phyloP scores from a whole-genome alignment of 2,797 vertebrate species.

The Microctenopoma lineatum region DNA sequence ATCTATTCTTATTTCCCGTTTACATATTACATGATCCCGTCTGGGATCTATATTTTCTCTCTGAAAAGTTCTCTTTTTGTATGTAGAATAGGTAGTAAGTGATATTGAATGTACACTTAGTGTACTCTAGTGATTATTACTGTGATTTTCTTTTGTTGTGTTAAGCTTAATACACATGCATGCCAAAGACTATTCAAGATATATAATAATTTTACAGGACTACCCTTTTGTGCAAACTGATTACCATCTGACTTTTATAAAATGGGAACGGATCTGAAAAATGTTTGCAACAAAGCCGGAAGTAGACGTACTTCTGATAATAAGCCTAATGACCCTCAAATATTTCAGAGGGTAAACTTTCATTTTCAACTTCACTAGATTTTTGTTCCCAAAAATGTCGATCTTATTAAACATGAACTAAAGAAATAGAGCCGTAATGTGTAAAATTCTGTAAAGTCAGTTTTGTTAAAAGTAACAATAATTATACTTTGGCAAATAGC shows the following conservation, averaged over 20 bases:
- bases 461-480: not conserved
- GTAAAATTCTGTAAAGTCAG: not conserved
- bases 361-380: not conserved
- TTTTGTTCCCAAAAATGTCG: not conserved
- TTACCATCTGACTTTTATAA: slow-evolving; percentile 30
- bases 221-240: slow-evolving; percentile 27
- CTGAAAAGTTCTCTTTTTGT: slow-evolving; percentile 55
- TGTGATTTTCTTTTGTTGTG: slow-evolving; percentile 54
- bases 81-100: slow-evolving; percentile 52
- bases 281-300: not conserved
- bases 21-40: slow-evolving; percentile 53
- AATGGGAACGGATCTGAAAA: slow-evolving; percentile 16
- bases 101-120: slow-evolving; percentile 41
- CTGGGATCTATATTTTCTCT: slow-evolving; percentile 55
- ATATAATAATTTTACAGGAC: slow-evolving; percentile 40
- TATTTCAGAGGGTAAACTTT: not conserved
- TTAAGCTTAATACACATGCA: slow-evolving; percentile 61
- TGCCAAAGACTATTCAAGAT: slow-evolving; percentile 57
- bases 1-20: slow-evolving; percentile 67
- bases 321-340: not conserved
- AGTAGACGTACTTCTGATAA: slow-evolving; percentile 1
- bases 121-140: slow-evolving; percentile 46
- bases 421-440: not conserved
- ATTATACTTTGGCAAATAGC: slow-evolving; percentile 25
- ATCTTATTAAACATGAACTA: not conserved